Evolutionary conservation across 2,113 vertebrate genomes (phyloP), one percentile per base, ranked within the genome.

Genomic region (Eonycteris spelaea): DNA sequence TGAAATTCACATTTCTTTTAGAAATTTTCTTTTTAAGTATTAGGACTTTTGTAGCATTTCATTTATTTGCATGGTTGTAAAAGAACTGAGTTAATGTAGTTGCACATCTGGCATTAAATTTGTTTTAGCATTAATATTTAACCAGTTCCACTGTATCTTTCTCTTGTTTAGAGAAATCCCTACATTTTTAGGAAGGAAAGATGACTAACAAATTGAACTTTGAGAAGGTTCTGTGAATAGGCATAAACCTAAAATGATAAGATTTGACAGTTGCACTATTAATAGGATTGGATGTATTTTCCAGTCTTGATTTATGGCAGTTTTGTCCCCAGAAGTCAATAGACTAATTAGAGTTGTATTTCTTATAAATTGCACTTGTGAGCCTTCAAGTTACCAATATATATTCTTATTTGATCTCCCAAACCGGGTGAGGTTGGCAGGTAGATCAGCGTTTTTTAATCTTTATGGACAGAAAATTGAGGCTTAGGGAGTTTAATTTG

Each of bases 281-380:
- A 85, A 35, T 28, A 83, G 57, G 71, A 78, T 19, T 61, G 53
- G 59, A 53, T 83, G 19, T 68, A 83, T 87, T 92, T 96, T 91
- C 30, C 59, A 48, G 53, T 90, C 38, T 53, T 84, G 71, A 68
- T 87, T 87, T 75, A 35, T 16, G 65, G 6, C 28, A 45, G 3
- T 88, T 85, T 95, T 96, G 33, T 77, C 45, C 40, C 22, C 43
- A 75, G 7, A 43, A 71, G 53, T 96, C 85, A 88, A 6, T 84
- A 97, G 78, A 77, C 30, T 82, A 94, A 92, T 38, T 97, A 65
- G 82, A 43, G 33, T 91, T 73, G 2, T 88, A 51, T 77, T 90
- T 86, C 55, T 45, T 83, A 28, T 77, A 74, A 73, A 80, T 91
- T 63, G 30, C 16, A 67, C 48, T 67, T 77, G 40, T 43, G 65